Evolutionary conservation across 2,888 invertebrate genomes (phyloP).

Genomic region (Cataglyphis livida): DNA sequence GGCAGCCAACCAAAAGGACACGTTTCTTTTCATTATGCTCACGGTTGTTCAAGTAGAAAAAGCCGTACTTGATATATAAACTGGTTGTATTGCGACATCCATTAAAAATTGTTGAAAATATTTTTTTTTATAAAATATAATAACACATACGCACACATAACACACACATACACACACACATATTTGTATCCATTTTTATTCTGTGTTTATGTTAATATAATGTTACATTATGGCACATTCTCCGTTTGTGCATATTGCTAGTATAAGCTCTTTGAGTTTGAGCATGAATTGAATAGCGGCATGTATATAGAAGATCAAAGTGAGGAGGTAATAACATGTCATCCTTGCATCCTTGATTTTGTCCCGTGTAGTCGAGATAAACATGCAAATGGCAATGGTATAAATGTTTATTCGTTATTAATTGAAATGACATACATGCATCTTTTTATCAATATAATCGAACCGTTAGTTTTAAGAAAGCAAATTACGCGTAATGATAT

Average conservation of each 20-base stretch:
- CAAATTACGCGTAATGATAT: background rate
- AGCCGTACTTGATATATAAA: background rate
- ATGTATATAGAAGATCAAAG: background rate
- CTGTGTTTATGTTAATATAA: background rate
- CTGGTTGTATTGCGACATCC: background rate
- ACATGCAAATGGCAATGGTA: background rate
- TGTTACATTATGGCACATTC: background rate
- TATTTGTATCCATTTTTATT: background rate
- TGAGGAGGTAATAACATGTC: background rate
- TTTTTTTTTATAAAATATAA: background rate
- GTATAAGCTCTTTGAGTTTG: background rate
- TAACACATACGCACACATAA: too few relatives aligned
- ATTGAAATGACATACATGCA: background rate
- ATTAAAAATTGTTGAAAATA: background rate
- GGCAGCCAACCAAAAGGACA: constrained; percentile 63
- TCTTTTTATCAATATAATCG: background rate
- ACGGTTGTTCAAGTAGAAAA: constrained; percentile 56
- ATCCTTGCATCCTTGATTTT: background rate
- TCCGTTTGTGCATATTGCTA: background rate
- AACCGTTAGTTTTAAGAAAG: background rate
- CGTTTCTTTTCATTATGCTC: constrained; percentile 42
- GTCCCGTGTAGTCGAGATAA: background rate
- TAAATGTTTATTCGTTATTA: background rate
- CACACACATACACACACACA: too few relatives aligned
- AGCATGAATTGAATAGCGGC: background rate